A percentile compares a stretch with the other conserved stretches of the same genome.
Conservation (phyloP, 2,797 vertebrate species). For the Squalus acanthias region DNA sequence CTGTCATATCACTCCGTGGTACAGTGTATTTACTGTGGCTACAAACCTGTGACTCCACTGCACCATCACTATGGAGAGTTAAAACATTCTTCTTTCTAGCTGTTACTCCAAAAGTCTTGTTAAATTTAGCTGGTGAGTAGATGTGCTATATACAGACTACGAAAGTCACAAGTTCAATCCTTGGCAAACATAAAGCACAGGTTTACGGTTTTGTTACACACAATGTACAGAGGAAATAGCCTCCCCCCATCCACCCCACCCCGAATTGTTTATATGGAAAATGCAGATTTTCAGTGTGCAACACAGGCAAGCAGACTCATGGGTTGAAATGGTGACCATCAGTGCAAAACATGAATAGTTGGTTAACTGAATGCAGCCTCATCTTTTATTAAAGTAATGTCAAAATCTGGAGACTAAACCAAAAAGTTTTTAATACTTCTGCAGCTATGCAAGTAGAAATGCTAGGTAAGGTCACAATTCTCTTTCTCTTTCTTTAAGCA, state of each 20-base stretch:
- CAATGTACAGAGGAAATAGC: not conserved
- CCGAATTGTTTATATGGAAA: not conserved
- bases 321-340: not conserved
- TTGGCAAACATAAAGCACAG: not conserved
- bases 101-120: not conserved
- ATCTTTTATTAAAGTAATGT: not conserved
- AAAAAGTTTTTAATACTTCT: not conserved
- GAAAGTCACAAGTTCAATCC: not conserved
- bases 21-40: not conserved
- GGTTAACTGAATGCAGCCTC: not conserved
- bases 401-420: not conserved
- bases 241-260: not conserved
- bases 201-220: not conserved
- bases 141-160: not conserved
- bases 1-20: not conserved
- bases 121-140: slow-evolving; percentile 1
- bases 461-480: not conserved
- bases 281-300: not conserved
- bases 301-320: not conserved
- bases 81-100: not conserved
- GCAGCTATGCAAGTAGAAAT: not conserved
- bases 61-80: not conserved
- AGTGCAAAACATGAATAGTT: not conserved
- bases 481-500: slow-evolving; percentile 46
- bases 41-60: not conserved